Conservation (phyloP, 2,113 vertebrate genomes). For the Rhynchopsitta pachyrhyncha region DNA sequence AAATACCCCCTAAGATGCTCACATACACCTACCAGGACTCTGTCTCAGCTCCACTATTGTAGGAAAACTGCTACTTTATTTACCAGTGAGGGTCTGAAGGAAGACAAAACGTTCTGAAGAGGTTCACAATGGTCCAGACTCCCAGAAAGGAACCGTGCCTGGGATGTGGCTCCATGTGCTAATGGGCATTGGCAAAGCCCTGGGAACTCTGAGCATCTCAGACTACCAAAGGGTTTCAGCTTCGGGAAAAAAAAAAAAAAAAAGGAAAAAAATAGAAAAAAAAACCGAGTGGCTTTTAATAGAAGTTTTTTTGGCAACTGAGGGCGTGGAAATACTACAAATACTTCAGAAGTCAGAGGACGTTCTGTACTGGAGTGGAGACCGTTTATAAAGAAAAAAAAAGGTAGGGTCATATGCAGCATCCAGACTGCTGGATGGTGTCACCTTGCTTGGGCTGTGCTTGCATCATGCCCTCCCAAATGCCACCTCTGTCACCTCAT, state of each 20-base stretch:
- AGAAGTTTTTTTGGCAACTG: slow-evolving; percentile 25
- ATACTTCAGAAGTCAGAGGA: slow-evolving; percentile 64
- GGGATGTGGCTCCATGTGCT: background rate
- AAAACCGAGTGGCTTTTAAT: slow-evolving; percentile 31
- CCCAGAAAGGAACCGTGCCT: background rate
- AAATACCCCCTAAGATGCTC: background rate
- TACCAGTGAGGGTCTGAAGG: background rate
- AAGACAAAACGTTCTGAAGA: background rate
- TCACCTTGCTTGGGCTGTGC: background rate
- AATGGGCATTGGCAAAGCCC: background rate
- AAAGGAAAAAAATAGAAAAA: background rate
- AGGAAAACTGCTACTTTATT: background rate
- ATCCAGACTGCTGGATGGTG: background rate
- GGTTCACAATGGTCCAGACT: background rate
- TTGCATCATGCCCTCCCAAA: background rate
- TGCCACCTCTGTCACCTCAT: background rate
- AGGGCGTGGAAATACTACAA: slow-evolving; percentile 56
- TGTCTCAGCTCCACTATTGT: background rate
- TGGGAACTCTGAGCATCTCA: background rate
- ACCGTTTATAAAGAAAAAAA: background rate
- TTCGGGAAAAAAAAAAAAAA: background rate
- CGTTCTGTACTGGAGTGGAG: slow-evolving; percentile 30
- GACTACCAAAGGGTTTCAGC: background rate
- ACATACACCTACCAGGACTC: background rate
- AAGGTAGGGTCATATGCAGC: background rate